Percentiles rank a stretch among this genome's conserved stretches.
Evolutionary conservation across 2,888 invertebrate genomes (phyloP).

Genomic region (Adineta ricciae): DNA sequence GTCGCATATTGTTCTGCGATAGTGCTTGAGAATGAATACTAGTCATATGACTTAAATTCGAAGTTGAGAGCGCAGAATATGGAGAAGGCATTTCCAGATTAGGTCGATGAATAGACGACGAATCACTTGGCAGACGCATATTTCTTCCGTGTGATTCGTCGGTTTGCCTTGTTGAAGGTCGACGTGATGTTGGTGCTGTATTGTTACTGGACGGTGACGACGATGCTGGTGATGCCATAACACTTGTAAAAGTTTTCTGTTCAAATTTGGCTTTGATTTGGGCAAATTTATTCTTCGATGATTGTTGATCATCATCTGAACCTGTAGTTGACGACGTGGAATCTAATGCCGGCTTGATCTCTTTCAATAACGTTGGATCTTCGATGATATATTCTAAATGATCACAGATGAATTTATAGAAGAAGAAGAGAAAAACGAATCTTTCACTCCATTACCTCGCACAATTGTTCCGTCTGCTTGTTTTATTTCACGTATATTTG

Average conservation of each 20-base stretch:
- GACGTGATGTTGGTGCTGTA: not conserved
- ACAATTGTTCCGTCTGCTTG: conserved; percentile 32
- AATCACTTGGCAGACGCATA: not conserved
- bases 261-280: conserved; percentile 16
- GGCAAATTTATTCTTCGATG: conserved; percentile 14
- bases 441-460: not conserved
- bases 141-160: not conserved
- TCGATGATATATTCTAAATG: conserved; percentile 33
- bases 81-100: not conserved
- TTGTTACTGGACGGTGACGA: not conserved
- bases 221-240: not conserved
- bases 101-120: not conserved
- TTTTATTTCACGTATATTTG: conserved; percentile 25
- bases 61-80: not conserved
- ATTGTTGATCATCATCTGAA: not conserved
- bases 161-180: not conserved
- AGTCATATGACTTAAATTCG: not conserved
- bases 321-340: conserved; percentile 8
- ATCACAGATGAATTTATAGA: not conserved
- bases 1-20: not conserved
- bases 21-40: not conserved
- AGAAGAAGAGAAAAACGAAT: too few species aligned
- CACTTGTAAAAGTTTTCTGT: not conserved
- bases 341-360: not conserved
- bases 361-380: conserved; percentile 28